These are phyloP conservation scores for Operophtera brumata DNA, from an alignment of 2,888 invertebrate species.

Conservation along the genomic window DNA sequence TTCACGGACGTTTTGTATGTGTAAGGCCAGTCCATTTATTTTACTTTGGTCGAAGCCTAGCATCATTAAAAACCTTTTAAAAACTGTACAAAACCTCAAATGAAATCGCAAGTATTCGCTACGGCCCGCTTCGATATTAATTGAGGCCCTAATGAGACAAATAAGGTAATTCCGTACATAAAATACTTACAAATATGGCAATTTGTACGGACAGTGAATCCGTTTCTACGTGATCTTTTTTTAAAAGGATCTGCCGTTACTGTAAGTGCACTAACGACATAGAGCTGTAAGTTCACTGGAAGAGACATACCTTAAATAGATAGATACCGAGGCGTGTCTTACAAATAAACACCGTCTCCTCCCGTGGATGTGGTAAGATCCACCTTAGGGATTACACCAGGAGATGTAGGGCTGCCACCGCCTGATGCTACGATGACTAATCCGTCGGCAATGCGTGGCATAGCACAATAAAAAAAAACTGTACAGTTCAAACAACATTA, in stretches of 20 bases:
- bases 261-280: slow-evolving; percentile 9
- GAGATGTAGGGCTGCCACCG: no score
- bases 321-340: no score
- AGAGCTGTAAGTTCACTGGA: not conserved
- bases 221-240: slow-evolving; percentile 6
- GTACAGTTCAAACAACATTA: no score
- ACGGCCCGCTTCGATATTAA: not conserved
- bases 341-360: no score
- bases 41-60: not conserved
- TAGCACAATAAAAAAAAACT: no score
- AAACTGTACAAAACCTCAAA: not conserved
- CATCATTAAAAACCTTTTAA: not conserved
- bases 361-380: no score
- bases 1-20: no score
- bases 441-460: no score
- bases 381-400: no score
- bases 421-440: no score
- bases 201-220: slow-evolving; percentile 3
- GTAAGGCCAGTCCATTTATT: no score
- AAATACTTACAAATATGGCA: slow-evolving; percentile 5
- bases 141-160: slow-evolving; percentile 2
- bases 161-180: slow-evolving; percentile 6
- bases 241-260: slow-evolving; percentile 2
- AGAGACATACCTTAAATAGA: not conserved
- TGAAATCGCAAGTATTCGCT: not conserved